Base-by-base conservation (phyloP, 1,140 invertebrate species). In the Tetragnatha versicolor region DNA sequence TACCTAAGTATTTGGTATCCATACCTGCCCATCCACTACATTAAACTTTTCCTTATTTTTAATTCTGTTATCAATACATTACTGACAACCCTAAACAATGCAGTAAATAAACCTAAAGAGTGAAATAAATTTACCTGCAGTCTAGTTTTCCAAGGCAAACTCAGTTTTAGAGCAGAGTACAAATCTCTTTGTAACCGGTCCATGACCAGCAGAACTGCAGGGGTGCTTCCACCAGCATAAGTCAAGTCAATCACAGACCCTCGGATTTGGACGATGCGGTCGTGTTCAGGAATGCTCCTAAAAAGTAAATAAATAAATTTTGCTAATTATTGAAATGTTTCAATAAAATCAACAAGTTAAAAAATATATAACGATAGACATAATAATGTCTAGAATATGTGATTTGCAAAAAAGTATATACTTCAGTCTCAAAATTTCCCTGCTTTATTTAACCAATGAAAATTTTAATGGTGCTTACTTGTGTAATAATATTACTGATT, bases 211-310 rank as follows among this genome's bases (percentile, higher is more conserved):
- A 95, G 87, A 68, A 96, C 94, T 51, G 93, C 91, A n/a, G 92
- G 91, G 55, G 89, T 89, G 12, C 87, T 84, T 6, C 90, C 90
- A 37, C 89, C 88, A 22, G 87, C 88, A 83, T 94, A 94, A 31
- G 88, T 88, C 82, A 93, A 90, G 86, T 95, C 93, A 72, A 96
- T 93, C 14, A 96, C 90, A 4, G 93, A 95, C 14, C 94, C 94
- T 33, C 91, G 86, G 42, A 97, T 87, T 77, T 90, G 90, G 0
- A 95, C 92, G 73, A 96, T 92, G 68, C 93, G 88, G 17, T 93
- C 91, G 86, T 96, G 94, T 81, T 93, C 89, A 2, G 93, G 92
- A 81, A 96, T 93, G 63, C 92, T 93, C 84, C 93, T 93, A 82
- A 3, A 55, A 51, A 35, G n/a, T 27, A 66, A 22, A 60, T 55